These are phyloP conservation scores for Cerceris ruficornis DNA, from an alignment of 2,888 invertebrate species.

Conservation along the genomic window DNA sequence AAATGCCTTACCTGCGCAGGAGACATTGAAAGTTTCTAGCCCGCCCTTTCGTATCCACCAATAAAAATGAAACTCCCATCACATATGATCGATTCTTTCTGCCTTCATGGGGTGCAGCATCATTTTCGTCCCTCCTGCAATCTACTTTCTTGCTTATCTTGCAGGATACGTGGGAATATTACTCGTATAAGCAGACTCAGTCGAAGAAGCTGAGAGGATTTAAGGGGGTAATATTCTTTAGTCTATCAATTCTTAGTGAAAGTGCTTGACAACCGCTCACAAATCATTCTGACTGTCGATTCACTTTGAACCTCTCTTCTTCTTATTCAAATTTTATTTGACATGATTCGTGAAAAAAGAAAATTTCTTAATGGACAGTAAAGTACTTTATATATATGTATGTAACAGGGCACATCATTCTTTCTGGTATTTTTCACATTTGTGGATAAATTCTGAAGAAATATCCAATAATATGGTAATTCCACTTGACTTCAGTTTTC, in stretches of 20 bases:
- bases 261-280: slow-evolving; percentile 58
- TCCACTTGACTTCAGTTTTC: slow-evolving; percentile 42
- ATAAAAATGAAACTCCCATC: slow-evolving; percentile 79
- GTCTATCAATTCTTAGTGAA: slow-evolving; percentile 75
- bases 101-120: slow-evolving; percentile 64
- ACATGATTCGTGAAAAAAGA: no score
- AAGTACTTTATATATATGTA: no score
- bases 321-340: not conserved
- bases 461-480: slow-evolving; percentile 25
- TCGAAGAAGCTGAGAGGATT: slow-evolving; percentile 21
- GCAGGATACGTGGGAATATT: slow-evolving; percentile 59
- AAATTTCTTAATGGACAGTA: no score
- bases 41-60: slow-evolving; percentile 69
- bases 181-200: slow-evolving; percentile 47
- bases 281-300: slow-evolving; percentile 59
- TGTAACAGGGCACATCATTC: no score
- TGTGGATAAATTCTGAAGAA: not conserved
- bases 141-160: slow-evolving; percentile 54
- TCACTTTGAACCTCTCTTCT: slow-evolving; percentile 46
- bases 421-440: no score
- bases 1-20: slow-evolving; percentile 11
- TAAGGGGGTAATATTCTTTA: slow-evolving; percentile 70
- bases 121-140: slow-evolving; percentile 59
- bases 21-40: slow-evolving; percentile 55
- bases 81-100: slow-evolving; percentile 78